phyloP scores from a whole-genome alignment of 1,140 invertebrate genomes.

The Drosophila dunni region DNA sequence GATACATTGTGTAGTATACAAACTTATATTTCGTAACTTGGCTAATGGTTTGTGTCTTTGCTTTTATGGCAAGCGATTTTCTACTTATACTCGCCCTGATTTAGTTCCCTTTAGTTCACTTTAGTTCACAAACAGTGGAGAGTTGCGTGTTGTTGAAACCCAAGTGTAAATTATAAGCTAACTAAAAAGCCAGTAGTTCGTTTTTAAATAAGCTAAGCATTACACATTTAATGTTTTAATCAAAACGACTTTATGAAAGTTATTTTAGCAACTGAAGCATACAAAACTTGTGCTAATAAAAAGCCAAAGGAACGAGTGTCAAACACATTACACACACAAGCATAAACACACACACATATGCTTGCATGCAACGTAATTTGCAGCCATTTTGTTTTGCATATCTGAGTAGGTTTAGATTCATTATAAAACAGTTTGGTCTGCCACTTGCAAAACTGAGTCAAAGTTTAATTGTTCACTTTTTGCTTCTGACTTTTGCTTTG shows the following conservation, averaged over 20 bases:
- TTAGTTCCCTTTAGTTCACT: not conserved
- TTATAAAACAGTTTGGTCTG: slow-evolving; percentile 75
- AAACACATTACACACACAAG: slow-evolving; percentile 25
- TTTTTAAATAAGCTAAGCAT: too few species aligned
- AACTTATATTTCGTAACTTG: not conserved
- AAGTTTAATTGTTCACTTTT: slow-evolving; percentile 77
- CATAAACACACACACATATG: slow-evolving; percentile 9
- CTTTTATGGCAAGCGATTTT: slow-evolving; percentile 2
- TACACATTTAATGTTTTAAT: too few species aligned
- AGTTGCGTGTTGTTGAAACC: not conserved
- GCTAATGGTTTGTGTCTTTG: not conserved
- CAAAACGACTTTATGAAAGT: not conserved
- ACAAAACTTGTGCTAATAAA: not conserved
- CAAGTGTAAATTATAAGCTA: slow-evolving; percentile 1
- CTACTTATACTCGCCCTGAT: not conserved
- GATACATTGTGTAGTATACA: not conserved
- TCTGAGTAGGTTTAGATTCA: slow-evolving; percentile 57
- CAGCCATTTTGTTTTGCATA: slow-evolving; percentile 60
- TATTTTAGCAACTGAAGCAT: not conserved
- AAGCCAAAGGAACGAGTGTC: slow-evolving; percentile 20
- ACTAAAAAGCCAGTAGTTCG: not conserved
- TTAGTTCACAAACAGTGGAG: slow-evolving; percentile 8
- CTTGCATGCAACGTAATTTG: slow-evolving; percentile 33
- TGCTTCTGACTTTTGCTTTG: slow-evolving; percentile 65
- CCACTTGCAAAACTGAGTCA: slow-evolving; percentile 61